Conservation (phyloP, 2,888 invertebrate species). For the Oxyteleia sp. region DNA sequence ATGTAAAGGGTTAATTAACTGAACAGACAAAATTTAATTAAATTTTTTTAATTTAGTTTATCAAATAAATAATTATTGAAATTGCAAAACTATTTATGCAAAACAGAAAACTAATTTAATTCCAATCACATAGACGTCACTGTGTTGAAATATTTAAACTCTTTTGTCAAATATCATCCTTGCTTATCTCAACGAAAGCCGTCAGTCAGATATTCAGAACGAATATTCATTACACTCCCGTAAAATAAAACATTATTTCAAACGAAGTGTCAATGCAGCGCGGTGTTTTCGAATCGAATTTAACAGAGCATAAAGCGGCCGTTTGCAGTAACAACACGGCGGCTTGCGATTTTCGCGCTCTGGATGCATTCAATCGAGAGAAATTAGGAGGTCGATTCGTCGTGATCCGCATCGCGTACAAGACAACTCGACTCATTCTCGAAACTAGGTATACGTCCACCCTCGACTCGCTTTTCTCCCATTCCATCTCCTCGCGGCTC, state of each 20-base stretch:
- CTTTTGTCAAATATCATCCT: too few relatives aligned
- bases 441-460: conserved; percentile 20
- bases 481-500: conserved; percentile 54
- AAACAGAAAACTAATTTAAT: too few relatives aligned
- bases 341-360: conserved; percentile 82
- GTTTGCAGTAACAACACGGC: conserved; percentile 58
- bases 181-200: too few relatives aligned
- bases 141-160: too few relatives aligned
- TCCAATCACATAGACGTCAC: too few relatives aligned
- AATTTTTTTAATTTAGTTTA: too few relatives aligned
- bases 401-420: conserved; percentile 75
- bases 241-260: conserved; percentile 25
- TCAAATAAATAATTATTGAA: too few relatives aligned
- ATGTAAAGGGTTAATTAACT: too few relatives aligned
- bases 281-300: conserved; percentile 29
- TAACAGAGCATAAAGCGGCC: conserved; percentile 58
- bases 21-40: too few relatives aligned
- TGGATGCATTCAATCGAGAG: conserved; percentile 81
- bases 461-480: conserved; percentile 48
- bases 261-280: conserved; percentile 47
- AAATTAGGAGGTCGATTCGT: conserved; percentile 84
- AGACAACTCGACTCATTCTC: conserved; percentile 56
- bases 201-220: too few relatives aligned
- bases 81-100: too few relatives aligned
- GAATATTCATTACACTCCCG: too few relatives aligned